Conservation (phyloP, 37 sponge, comb jelly and placozoan genomes). For the Bolinopsis microptera region DNA sequence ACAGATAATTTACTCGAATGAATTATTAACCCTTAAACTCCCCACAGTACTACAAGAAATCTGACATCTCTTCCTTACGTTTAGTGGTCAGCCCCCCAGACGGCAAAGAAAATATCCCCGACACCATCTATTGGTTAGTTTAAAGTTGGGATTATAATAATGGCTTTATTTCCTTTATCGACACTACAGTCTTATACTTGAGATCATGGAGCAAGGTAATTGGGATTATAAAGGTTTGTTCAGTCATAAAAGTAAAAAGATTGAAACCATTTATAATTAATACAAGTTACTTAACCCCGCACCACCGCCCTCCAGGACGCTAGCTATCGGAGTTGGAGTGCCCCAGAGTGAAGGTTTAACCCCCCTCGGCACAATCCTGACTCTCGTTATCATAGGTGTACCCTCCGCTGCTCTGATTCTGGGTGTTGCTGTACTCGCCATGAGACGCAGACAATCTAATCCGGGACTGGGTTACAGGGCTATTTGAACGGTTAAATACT, state of each 20-base stretch:
- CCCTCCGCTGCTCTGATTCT: slow-evolving; percentile 15
- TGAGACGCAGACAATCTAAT: not conserved
- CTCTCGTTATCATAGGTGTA: not conserved
- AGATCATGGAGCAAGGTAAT: too few species aligned
- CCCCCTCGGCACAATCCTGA: not conserved
- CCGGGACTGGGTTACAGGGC: slow-evolving; percentile 49
- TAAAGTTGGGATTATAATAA: too few species aligned
- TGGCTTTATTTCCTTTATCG: too few species aligned
- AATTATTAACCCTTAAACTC: too few species aligned
- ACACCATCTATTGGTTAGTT: slow-evolving; percentile 2
- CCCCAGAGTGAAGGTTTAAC: slow-evolving; percentile 16
- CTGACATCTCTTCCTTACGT: not conserved
- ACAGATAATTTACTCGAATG: too few species aligned
- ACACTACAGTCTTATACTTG: too few species aligned
- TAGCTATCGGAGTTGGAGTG: not conserved
- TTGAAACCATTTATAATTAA: too few species aligned
- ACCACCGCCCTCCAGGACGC: slow-evolving; percentile 24
- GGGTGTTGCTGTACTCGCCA: not conserved
- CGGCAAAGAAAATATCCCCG: slow-evolving; percentile 3
- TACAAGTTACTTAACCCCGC: too few species aligned
- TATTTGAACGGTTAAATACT: slow-evolving; percentile 30
- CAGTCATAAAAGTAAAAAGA: too few species aligned
- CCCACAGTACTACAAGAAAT: not conserved
- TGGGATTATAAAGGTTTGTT: too few species aligned
- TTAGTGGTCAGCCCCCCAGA: slow-evolving; percentile 35